phyloP scores from a whole-genome alignment of 2,888 invertebrate species.

The Hydrotaea cyrtoneurina region DNA sequence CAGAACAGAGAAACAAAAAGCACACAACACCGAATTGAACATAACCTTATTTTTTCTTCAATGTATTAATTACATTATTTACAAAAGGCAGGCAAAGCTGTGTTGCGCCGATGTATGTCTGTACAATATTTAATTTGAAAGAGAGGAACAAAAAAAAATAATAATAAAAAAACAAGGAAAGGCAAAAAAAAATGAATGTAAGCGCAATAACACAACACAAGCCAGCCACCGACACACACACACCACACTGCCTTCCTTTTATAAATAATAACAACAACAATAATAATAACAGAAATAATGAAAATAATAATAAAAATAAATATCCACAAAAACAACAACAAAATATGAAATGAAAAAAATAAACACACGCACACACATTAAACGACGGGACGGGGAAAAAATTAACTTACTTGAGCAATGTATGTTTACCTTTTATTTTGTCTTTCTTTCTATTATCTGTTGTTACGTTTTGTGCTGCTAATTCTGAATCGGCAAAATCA shows the following conservation, averaged over 20 bases:
- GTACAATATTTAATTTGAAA: constrained; percentile 28
- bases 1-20: neutral
- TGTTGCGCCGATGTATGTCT: constrained; percentile 40
- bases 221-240: neutral
- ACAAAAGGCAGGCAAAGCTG: constrained; percentile 43
- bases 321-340: constrained; percentile 37
- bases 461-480: constrained; percentile 63
- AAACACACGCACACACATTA: constrained; percentile 17
- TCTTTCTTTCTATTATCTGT: constrained; percentile 46
- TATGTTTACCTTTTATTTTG: constrained; percentile 63
- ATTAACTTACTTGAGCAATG: constrained; percentile 48
- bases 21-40: constrained; percentile 41
- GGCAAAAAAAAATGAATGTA: neutral
- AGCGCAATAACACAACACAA: neutral
- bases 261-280: constrained; percentile 19
- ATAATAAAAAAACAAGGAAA: constrained; percentile 46
- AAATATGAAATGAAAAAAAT: constrained; percentile 14
- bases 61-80: constrained; percentile 61
- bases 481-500: constrained; percentile 58
- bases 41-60: constrained; percentile 62
- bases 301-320: constrained; percentile 43
- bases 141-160: too few relatives aligned
- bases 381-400: neutral
- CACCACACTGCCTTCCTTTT: too few relatives aligned
- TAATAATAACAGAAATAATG: constrained; percentile 38